Conservation (phyloP, 2,888 invertebrate genomes). For the Brenthis hecate region DNA sequence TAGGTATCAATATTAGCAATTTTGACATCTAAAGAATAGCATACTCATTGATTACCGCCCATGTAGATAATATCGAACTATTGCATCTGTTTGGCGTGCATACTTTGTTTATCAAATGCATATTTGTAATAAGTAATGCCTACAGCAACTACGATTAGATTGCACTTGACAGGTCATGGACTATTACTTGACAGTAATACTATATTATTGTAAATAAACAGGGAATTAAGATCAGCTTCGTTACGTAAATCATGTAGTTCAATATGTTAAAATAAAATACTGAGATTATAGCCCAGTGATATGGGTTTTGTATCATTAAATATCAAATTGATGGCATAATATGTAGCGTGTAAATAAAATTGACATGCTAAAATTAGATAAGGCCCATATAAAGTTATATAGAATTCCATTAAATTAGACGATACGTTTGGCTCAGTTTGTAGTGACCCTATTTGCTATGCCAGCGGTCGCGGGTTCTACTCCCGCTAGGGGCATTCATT, state of each 20-base stretch:
- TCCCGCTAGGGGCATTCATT: too few species aligned
- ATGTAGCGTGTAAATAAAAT: too few species aligned
- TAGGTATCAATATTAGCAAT: too few species aligned
- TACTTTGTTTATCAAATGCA: slow-evolving; percentile 40
- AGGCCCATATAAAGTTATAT: too few species aligned
- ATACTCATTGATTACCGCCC: slow-evolving; percentile 5
- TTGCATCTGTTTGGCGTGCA: slow-evolving; percentile 28
- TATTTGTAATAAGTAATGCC: slow-evolving; percentile 44
- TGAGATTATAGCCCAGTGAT: not conserved
- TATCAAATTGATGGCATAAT: too few species aligned
- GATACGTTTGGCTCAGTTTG: too few species aligned
- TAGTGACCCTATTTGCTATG: too few species aligned
- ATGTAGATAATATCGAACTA: slow-evolving; percentile 21
- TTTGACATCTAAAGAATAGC: not conserved
- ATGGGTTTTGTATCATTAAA: too few species aligned
- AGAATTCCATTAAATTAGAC: too few species aligned
- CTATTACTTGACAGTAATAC: slow-evolving; percentile 19
- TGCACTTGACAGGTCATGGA: slow-evolving; percentile 34
- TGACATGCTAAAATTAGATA: too few species aligned
- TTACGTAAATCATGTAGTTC: not conserved
- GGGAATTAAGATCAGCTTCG: slow-evolving; percentile 6
- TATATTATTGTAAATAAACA: not conserved
- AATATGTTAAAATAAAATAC: not conserved
- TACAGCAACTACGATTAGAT: slow-evolving; percentile 33
- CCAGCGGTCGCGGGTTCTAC: too few species aligned